Evolutionary conservation across 1,140 invertebrate genomes (phyloP).

Genomic region (Pseudomyrmex dendroicus): DNA sequence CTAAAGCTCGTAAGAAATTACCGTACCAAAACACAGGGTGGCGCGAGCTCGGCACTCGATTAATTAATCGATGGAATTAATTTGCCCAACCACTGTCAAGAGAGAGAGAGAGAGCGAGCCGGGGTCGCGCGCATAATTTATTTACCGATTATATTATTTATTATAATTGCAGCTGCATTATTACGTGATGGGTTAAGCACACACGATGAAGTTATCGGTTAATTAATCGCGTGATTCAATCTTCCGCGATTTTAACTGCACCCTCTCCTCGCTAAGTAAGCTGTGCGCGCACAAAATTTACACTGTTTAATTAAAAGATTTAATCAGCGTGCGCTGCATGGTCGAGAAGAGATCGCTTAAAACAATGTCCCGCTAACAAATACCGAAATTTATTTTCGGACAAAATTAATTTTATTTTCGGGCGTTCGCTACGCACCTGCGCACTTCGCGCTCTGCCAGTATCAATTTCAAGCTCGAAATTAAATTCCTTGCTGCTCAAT

Average conservation of each 20-base stretch:
- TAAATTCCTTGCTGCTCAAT: conserved; percentile 17
- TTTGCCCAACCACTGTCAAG: conserved; percentile 10
- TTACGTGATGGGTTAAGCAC: conserved; percentile 31
- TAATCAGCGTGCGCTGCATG: conserved; percentile 36
- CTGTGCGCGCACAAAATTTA: conserved; percentile 48
- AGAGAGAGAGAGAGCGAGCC: not conserved
- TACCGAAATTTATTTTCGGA: conserved; percentile 36
- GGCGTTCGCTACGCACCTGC: not conserved
- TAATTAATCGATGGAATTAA: conserved; percentile 44
- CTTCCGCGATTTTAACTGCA: conserved; percentile 50
- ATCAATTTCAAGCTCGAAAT: conserved; percentile 35
- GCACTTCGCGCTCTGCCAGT: not conserved
- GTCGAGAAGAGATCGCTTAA: conserved; percentile 23
- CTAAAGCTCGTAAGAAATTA: conserved; percentile 49
- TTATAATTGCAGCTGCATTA: conserved; percentile 39
- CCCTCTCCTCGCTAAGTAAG: conserved; percentile 23
- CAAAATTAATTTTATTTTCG: conserved; percentile 46
- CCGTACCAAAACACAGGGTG: conserved; percentile 8
- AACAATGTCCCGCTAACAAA: conserved; percentile 44
- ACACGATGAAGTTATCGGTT: conserved; percentile 51
- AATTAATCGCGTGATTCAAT: conserved; percentile 53
- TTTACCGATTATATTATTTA: conserved; percentile 37
- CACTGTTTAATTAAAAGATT: conserved; percentile 60
- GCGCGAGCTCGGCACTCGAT: not conserved
- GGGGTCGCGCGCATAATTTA: conserved; percentile 8